Percentiles rank a stretch among this genome's conserved stretches.
phyloP scores from a whole-genome alignment of 2,888 invertebrate species.

The Thereva unica region DNA sequence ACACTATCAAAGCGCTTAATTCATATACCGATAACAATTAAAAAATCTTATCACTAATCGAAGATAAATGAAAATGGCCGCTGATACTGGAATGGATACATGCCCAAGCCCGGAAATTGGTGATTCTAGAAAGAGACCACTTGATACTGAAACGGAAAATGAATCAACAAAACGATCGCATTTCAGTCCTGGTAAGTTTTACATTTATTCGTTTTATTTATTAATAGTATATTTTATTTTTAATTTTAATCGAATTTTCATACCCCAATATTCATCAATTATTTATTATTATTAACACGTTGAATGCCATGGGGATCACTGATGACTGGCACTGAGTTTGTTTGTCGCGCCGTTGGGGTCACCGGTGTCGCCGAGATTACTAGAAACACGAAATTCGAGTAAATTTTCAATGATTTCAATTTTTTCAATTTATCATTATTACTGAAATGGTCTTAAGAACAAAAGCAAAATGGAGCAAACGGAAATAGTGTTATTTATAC shows the following conservation, averaged over 20 bases:
- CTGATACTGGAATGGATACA: conserved; percentile 92
- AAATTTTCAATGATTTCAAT: too few species aligned
- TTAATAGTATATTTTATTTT: conserved; percentile 38
- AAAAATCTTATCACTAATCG: conserved; percentile 24
- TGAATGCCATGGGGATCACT: too few species aligned
- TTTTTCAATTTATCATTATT: too few species aligned
- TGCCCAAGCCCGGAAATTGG: conserved; percentile 88
- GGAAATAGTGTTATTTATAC: too few species aligned
- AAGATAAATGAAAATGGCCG: conserved; percentile 68
- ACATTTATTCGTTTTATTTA: conserved; percentile 39
- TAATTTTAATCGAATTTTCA: background rate
- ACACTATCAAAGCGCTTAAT: background rate
- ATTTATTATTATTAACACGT: too few species aligned
- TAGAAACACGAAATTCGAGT: too few species aligned
- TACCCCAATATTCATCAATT: background rate
- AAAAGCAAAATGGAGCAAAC: too few species aligned
- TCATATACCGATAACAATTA: conserved; percentile 29
- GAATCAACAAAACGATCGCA: conserved; percentile 88
- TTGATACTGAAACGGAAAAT: conserved; percentile 85
- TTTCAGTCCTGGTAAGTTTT: conserved; percentile 81
- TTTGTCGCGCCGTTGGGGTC: too few species aligned
- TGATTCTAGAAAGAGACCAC: conserved; percentile 87
- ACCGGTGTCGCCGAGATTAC: too few species aligned
- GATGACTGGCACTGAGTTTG: too few species aligned
- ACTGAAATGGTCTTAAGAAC: too few species aligned